Conservation (phyloP, 53 echinoderm and acorn worm species). For the Holothuria scabra region DNA sequence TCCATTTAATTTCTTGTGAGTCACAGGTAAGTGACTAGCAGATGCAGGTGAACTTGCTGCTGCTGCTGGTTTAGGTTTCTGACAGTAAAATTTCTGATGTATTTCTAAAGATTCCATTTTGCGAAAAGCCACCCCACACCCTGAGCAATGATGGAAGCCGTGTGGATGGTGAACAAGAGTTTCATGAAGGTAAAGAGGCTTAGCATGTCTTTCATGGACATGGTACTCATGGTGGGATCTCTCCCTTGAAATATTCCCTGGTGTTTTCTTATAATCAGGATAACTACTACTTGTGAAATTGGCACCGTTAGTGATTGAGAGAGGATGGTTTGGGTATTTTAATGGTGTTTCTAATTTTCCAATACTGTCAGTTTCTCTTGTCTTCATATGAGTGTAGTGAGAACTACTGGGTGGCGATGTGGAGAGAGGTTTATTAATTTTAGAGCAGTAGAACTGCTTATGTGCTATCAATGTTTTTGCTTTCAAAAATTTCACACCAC, state of each 20-base stretch:
- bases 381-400: neutral
- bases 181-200: neutral
- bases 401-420: neutral
- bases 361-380: neutral
- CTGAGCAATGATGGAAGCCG: slow-evolving; percentile 49
- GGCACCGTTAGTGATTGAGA: neutral
- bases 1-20: too few relatives aligned
- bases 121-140: slow-evolving; percentile 70
- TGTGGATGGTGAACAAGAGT: neutral
- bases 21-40: too few relatives aligned
- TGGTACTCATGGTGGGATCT: neutral
- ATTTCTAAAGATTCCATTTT: slow-evolving; percentile 67
- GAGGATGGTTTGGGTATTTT: neutral
- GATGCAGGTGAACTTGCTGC: too few relatives aligned
- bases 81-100: slow-evolving; percentile 74
- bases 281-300: neutral
- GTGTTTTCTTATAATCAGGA: neutral
- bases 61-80: slow-evolving; percentile 7
- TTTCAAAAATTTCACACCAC: slow-evolving; percentile 31
- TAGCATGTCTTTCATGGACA: neutral
- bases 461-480: slow-evolving; percentile 40
- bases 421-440: neutral
- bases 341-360: neutral
- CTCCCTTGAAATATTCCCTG: neutral
- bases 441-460: slow-evolving; percentile 42